phyloP scores from a whole-genome alignment of 2,113 vertebrate genomes.

The Scomber japonicus region DNA sequence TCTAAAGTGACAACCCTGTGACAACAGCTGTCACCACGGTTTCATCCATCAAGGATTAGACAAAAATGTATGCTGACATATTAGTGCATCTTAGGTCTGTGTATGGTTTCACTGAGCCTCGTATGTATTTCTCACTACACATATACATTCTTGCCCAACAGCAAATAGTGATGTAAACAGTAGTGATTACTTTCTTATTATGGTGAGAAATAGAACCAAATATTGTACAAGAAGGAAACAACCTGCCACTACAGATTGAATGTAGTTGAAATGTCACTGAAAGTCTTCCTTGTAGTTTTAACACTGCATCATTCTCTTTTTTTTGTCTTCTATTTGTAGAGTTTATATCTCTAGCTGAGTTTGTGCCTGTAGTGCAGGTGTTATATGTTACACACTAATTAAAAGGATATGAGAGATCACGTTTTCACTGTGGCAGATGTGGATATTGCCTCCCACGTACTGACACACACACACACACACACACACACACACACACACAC shows the following conservation, averaged over 20 bases:
- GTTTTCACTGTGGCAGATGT: constrained; percentile 44
- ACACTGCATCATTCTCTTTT: constrained; percentile 7
- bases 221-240: background rate
- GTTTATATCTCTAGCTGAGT: constrained; percentile 34
- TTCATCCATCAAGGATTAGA: constrained; percentile 21
- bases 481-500: background rate
- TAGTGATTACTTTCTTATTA: background rate
- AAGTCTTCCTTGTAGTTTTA: background rate
- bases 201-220: too few species aligned
- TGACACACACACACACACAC: constrained; percentile 12
- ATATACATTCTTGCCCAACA: too few species aligned
- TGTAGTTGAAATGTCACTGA: constrained; percentile 14
- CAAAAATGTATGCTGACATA: constrained; percentile 15
- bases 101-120: background rate
- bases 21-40: constrained; percentile 36
- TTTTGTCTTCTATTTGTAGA: background rate
- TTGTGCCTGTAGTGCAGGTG: constrained; percentile 44
- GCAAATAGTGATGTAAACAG: background rate
- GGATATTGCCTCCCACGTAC: constrained; percentile 64
- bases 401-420: constrained; percentile 61
- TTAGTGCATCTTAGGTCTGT: background rate
- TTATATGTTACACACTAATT: constrained; percentile 66
- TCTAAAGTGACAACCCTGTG: constrained; percentile 33
- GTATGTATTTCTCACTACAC: background rate
- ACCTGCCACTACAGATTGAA: background rate